Base-by-base conservation (phyloP, 2,888 invertebrate genomes). In the Heliconius ethilla region DNA sequence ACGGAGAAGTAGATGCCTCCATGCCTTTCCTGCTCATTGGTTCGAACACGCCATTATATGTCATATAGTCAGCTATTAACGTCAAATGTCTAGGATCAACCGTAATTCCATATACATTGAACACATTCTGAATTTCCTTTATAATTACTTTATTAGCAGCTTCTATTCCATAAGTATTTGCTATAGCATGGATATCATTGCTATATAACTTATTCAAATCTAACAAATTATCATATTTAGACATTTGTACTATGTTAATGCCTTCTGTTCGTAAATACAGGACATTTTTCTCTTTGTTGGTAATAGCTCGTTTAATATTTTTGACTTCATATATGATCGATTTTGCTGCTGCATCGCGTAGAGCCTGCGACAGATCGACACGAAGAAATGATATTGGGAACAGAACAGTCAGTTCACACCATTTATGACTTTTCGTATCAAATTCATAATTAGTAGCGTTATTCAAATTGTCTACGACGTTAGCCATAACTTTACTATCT, bases 41-140 rank as follows among this genome's bases (percentile, higher is more conserved):
- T 86, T 97, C 97, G 87, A 97, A 99, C 1, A 95, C 94, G 0
- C 99, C 99, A 85, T 97, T 97, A 84, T 96, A 98, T 0, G 99
- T 99, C 99, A 99, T 99, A 89, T 99, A 99, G 92, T 99, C 99
- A 0, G 99, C 98, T 75, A 99, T 96, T 9, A 99, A 93, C 0
- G 97, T 96, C 85, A 99, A 95, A 95, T 99, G 99, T 37, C 99
- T 95, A 0, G 97, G 97, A 92, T 99, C 98, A 5, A 99, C 99
- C 13, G 96, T 96, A 86, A 99, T 99, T 40, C 99, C 99, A 86
- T 99, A 99, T 1, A 98, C 98, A 83, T 97, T 97, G 91, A 99
- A 99, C 55, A 99, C 99, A 87, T 98, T 97, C 89, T 97, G 96
- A 70, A 99, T 97, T 95, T 99, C 99, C 92, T 97, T 98, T 18